These are phyloP conservation scores for Galaxias olidus DNA, from an alignment of 2,797 vertebrate genomes.

Conservation along the genomic window DNA sequence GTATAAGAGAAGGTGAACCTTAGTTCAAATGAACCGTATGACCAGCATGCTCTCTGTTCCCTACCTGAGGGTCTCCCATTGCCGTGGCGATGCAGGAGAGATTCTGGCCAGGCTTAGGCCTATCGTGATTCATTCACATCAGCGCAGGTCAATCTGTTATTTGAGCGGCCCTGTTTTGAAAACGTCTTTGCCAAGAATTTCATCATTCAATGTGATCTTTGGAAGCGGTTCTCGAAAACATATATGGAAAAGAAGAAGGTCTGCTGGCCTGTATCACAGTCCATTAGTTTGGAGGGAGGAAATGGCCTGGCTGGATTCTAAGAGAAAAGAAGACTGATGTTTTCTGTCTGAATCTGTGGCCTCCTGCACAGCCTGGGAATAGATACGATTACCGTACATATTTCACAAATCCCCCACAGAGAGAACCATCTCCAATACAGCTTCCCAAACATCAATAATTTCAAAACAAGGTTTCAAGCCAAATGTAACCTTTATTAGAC, in stretches of 20 bases:
- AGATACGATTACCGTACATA: neutral
- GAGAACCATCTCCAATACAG: neutral
- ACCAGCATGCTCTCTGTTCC: neutral
- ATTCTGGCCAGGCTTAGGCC: neutral
- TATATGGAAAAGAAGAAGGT: constrained; percentile 39
- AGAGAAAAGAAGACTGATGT: constrained; percentile 20
- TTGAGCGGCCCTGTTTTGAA: constrained; percentile 18
- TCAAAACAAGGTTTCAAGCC: constrained; percentile 65
- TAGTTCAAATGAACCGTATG: too few species aligned
- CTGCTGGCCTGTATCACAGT: constrained; percentile 29
- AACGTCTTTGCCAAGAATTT: constrained; percentile 30
- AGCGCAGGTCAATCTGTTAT: constrained; percentile 28
- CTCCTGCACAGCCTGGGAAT: constrained; percentile 25
- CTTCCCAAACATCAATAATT: constrained; percentile 18
- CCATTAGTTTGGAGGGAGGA: constrained; percentile 41
- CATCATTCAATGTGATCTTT: constrained; percentile 43
- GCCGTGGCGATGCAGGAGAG: neutral
- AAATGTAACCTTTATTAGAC: constrained; percentile 85
- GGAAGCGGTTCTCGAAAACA: constrained; percentile 40
- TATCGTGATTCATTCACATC: constrained; percentile 26
- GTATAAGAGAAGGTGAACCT: too few species aligned
- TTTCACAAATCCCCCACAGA: neutral
- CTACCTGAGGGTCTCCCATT: neutral
- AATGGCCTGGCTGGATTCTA: constrained; percentile 31
- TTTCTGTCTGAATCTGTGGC: constrained; percentile 6